Percentiles rank a stretch among this genome's conserved stretches.
phyloP scores from a whole-genome alignment of 2,888 invertebrate genomes.

The Sarcophaga caerulescens region DNA sequence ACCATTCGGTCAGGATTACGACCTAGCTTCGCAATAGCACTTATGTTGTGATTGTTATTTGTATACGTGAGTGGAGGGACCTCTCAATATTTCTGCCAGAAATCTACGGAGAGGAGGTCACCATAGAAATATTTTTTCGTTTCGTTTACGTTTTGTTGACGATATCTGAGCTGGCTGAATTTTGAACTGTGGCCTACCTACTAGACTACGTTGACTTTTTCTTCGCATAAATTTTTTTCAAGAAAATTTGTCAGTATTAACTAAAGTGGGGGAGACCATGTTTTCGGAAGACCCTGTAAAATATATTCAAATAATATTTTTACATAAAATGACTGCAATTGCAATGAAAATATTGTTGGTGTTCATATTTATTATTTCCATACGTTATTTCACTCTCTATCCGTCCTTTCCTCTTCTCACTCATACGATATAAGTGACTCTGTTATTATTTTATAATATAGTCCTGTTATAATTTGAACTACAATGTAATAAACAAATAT shows the following conservation, averaged over 20 bases:
- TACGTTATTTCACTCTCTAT: background rate
- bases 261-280: background rate
- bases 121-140: too few relatives aligned
- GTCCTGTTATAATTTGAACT: background rate
- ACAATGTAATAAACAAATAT: background rate
- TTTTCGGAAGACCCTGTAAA: background rate
- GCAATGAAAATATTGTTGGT: constrained; percentile 40
- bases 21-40: too few relatives aligned
- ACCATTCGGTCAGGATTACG: too few relatives aligned
- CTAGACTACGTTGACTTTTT: too few relatives aligned
- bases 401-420: background rate
- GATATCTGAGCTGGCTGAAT: too few relatives aligned
- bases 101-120: too few relatives aligned
- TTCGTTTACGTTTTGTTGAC: too few relatives aligned
- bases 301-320: background rate
- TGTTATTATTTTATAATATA: constrained; percentile 48
- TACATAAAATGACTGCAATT: constrained; percentile 20
- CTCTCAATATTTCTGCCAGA: too few relatives aligned
- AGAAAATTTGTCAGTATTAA: background rate
- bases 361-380: constrained; percentile 18
- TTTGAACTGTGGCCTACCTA: too few relatives aligned
- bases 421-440: background rate
- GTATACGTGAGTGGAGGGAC: too few relatives aligned
- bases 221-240: background rate
- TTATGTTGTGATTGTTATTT: too few relatives aligned